Evolutionary conservation across 1,140 invertebrate species (phyloP).

Genomic region (Chelonus insularis): DNA sequence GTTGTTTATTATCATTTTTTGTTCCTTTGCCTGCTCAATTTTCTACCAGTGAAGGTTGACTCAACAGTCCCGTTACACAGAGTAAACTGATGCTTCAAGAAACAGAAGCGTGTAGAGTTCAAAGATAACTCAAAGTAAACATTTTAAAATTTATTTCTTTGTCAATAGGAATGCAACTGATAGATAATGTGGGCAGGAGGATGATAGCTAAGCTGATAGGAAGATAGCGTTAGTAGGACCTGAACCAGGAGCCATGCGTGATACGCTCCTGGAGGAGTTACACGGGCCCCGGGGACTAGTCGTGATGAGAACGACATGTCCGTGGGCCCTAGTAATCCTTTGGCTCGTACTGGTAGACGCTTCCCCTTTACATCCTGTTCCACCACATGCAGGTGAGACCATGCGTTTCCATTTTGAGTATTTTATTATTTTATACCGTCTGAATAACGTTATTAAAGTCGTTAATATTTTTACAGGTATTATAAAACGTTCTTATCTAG

Average conservation of each 20-base stretch:
- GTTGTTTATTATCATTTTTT: not conserved
- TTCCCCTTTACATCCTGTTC: constrained; percentile 20
- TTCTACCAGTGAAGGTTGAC: not conserved
- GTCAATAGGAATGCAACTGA: constrained; percentile 8
- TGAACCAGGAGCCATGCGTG: not conserved
- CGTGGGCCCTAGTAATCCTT: constrained; percentile 12
- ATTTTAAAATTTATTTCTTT: not conserved
- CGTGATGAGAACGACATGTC: constrained; percentile 22
- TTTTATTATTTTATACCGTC: not conserved
- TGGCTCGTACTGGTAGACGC: constrained; percentile 14
- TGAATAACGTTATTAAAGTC: not conserved
- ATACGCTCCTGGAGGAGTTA: constrained; percentile 6
- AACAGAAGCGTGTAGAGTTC: not conserved
- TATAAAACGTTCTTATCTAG: constrained; percentile 59
- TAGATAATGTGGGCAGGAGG: not conserved
- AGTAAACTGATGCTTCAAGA: not conserved
- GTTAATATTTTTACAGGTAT: constrained; percentile 57
- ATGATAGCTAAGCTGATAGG: constrained; percentile 2
- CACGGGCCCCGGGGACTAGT: constrained; percentile 16
- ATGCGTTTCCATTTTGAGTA: not conserved
- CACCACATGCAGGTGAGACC: constrained; percentile 16
- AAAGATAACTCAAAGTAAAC: not conserved
- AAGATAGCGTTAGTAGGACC: constrained; percentile 13
- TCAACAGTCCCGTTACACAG: not conserved
- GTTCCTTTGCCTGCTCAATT: not conserved